Evolutionary conservation across 2,888 invertebrate species (phyloP).

Genomic region (Julus scandinavius): DNA sequence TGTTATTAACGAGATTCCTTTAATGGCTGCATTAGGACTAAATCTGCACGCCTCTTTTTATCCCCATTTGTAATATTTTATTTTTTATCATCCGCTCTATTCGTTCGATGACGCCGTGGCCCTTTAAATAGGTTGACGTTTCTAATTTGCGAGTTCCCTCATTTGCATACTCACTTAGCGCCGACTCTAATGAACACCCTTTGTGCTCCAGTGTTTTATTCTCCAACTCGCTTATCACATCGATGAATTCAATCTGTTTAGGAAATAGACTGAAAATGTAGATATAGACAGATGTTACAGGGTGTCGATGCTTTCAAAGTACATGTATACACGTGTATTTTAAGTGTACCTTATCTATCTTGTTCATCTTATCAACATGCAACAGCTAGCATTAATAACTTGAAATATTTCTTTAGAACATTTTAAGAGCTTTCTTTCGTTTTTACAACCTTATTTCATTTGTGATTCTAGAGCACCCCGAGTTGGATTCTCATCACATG

Average conservation of each 20-base stretch:
- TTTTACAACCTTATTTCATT: no score
- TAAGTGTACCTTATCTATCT: no score
- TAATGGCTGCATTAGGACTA: neutral
- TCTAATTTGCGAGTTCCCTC: neutral
- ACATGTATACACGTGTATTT: no score
- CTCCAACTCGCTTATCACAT: neutral
- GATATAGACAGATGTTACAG: neutral
- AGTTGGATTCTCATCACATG: no score
- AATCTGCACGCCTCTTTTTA: neutral
- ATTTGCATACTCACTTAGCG: constrained; percentile 21
- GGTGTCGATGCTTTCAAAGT: neutral
- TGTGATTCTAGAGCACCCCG: no score
- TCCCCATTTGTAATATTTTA: neutral
- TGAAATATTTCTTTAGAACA: no score
- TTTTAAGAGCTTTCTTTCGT: no score
- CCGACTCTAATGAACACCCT: neutral
- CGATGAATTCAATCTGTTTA: neutral
- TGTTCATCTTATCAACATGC: no score
- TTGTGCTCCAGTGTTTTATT: neutral
- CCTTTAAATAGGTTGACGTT: neutral
- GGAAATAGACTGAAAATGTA: neutral
- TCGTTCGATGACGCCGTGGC: neutral
- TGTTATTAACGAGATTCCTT: neutral
- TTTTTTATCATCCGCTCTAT: constrained; percentile 10
- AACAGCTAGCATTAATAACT: no score